Evolutionary conservation across 1,140 invertebrate species (phyloP), one percentile per base, ranked within the genome.

Genomic region (Heliconius eleuchia): DNA sequence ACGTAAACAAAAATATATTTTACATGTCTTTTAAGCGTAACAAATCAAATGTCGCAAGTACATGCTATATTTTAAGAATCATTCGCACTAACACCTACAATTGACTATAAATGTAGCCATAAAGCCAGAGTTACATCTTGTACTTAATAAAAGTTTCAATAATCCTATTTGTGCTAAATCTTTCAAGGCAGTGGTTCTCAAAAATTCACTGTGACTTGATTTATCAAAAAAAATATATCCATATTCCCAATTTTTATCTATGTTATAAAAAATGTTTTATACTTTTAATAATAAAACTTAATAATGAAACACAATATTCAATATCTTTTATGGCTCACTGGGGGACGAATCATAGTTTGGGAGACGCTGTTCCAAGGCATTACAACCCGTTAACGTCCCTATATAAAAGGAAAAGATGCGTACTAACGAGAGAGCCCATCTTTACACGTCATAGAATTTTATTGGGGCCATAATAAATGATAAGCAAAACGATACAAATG

Each of bases 361-460:
- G 27, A 66, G 30, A 4, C 60, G 13, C 60, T 66, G 27, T 30
- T 66, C 11, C 71, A 42, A 39, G 19, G 34, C 37, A 42, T 72
- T 72, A 72, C 71, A 37, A 42, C 18, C 71, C 71, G 71, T 72
- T 72, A 72, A 72, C 71, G 71, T 72, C 71, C 71, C 34, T 13
- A 55, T 23, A 77, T 77, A 77, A 77, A 77, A 77, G 76, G 52
- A 77, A 77, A 77, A 77, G 76, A 71, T 39, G 71, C 71, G 18
- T 55, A 46, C 76, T 77, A 77, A 77, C 70, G 76, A 77, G 76
- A 77, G 30, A n/a, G 66, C 27, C 70, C 76, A 77, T 77, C 70
- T 77, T 71, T 77, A 77, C 46, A 77, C 70, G 76, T 77, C 42
- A 52, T 77, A 77, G 23, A 71, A 72, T 77, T 77, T 77, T 77